Conservation (phyloP, 2,888 invertebrate species). For the Octodonta nipae region DNA sequence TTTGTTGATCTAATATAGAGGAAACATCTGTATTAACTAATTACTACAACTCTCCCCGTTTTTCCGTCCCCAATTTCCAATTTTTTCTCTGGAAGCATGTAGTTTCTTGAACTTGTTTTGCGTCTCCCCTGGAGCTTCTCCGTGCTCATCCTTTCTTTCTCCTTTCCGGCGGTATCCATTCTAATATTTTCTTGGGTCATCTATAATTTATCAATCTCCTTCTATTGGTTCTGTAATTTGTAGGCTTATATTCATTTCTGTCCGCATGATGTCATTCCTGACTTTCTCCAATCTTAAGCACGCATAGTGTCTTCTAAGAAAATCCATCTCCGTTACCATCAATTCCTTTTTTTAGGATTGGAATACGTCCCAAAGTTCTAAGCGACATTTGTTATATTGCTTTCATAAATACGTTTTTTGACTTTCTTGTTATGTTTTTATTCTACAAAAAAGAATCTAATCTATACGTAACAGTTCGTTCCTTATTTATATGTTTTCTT, state of each 20-base stretch:
- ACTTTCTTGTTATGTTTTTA: no score
- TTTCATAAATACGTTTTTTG: no score
- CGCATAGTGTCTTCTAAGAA: no score
- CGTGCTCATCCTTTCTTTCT: background rate
- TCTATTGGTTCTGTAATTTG: background rate
- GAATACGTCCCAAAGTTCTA: no score
- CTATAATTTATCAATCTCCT: conserved; percentile 1
- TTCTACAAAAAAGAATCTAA: no score
- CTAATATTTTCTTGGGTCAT: background rate
- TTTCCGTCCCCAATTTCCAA: conserved; percentile 1
- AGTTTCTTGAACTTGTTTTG: background rate
- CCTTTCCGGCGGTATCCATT: no score
- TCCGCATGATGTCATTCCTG: conserved; percentile 1
- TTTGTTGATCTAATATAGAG: no score
- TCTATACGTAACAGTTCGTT: no score
- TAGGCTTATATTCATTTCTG: conserved; percentile 1
- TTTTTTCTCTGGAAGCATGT: background rate
- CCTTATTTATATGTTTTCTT: no score
- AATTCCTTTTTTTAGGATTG: conserved; percentile 1
- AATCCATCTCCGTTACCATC: conserved; percentile 1
- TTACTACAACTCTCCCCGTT: background rate
- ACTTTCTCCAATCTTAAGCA: conserved; percentile 1
- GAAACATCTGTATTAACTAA: no score
- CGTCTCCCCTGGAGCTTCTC: background rate
- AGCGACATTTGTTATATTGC: no score